These are phyloP conservation scores for Drosophila albomicans DNA, from an alignment of 1,140 invertebrate species.

Conservation along the genomic window DNA sequence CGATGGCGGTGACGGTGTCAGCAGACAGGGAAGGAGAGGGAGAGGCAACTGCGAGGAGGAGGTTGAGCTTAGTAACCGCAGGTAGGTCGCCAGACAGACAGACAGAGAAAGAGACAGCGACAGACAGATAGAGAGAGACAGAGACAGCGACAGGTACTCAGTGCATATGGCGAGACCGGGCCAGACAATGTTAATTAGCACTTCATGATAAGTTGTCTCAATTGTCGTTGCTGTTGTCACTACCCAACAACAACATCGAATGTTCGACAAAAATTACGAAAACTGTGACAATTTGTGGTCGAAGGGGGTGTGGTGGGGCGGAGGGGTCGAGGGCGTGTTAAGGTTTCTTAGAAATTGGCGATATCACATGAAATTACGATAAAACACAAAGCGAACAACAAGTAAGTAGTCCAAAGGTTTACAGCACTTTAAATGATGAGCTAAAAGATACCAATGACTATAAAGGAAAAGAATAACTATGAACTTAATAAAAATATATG, in stretches of 20 bases:
- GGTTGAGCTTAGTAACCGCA: conserved; percentile 68
- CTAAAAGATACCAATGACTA: neutral
- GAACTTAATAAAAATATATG: neutral
- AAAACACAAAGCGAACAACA: conserved; percentile 1
- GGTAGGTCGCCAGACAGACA: conserved; percentile 72
- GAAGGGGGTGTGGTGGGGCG: neutral
- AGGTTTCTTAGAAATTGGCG: conserved; percentile 39
- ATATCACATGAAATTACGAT: conserved; percentile 21
- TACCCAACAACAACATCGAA: conserved; percentile 8
- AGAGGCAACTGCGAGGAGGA: too few species aligned
- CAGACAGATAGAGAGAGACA: too few species aligned
- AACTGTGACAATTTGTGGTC: conserved; percentile 39
- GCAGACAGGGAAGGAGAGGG: neutral
- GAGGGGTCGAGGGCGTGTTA: neutral
- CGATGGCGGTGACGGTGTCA: conserved; percentile 6
- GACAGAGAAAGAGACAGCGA: too few species aligned
- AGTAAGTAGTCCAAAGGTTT: neutral
- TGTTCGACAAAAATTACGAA: conserved; percentile 12
- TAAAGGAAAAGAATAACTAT: neutral
- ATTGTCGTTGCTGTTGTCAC: conserved; percentile 52
- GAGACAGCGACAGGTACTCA: neutral
- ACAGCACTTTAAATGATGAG: neutral
- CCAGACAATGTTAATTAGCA: conserved; percentile 82
- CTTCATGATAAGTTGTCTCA: conserved; percentile 81
- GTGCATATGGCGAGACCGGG: conserved; percentile 42